Conservation (phyloP, 1,140 invertebrate species). For the Heliconius himera region DNA sequence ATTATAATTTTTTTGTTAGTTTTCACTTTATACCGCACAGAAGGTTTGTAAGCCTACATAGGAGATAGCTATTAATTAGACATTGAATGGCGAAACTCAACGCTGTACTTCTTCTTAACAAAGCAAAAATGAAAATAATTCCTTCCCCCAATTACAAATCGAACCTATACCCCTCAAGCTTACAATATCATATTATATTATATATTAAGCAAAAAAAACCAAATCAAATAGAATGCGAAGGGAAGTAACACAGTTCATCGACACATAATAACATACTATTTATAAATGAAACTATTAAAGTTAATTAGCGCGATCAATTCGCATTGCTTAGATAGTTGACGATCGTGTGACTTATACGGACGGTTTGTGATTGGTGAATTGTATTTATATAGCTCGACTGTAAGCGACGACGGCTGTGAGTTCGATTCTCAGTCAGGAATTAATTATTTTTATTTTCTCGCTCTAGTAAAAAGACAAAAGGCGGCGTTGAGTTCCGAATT, state of each 20-base stretch:
- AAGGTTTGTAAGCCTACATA: too few species aligned
- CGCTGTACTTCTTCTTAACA: too few species aligned
- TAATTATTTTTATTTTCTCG: too few species aligned
- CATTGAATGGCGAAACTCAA: too few species aligned
- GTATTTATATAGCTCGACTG: background rate
- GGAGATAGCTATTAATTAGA: too few species aligned
- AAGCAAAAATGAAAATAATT: background rate
- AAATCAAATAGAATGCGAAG: background rate
- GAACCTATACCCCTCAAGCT: background rate
- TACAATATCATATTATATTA: too few species aligned
- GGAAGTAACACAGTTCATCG: slow-evolving; percentile 13
- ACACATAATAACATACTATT: slow-evolving; percentile 14
- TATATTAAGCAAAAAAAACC: too few species aligned
- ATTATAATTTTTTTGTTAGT: background rate
- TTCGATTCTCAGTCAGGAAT: too few species aligned
- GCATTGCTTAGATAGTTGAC: slow-evolving; percentile 11
- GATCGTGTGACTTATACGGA: slow-evolving; percentile 3
- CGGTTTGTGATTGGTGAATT: background rate
- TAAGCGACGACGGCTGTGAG: too few species aligned
- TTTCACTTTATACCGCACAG: too few species aligned
- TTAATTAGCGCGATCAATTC: slow-evolving; percentile 8
- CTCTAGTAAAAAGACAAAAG: too few species aligned
- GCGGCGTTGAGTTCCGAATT: too few species aligned
- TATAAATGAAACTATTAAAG: slow-evolving; percentile 11
- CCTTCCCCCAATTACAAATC: background rate